Evolutionary conservation across 2,888 invertebrate species (phyloP), one percentile per base, ranked within the genome.

Genomic region (Baronia brevicornis): DNA sequence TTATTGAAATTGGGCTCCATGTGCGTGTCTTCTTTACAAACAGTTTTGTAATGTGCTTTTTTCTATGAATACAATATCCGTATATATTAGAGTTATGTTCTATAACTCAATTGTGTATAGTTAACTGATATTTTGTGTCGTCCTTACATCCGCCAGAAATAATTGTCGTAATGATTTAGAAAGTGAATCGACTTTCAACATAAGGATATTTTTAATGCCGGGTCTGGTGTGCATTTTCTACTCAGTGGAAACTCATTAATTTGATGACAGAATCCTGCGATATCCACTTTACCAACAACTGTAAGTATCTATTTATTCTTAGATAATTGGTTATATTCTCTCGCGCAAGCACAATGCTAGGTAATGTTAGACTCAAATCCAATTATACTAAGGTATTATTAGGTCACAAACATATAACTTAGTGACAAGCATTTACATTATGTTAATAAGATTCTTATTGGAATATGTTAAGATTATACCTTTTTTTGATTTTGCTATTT

Each of bases 321-420:
- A 12, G 12, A 7, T 21, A 20, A 27, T 36, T 31, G 8, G 12
- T 27, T n/a, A 11, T 29, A 22, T 12, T 18, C 5, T 21, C n/a
- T 6, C 15, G 7, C 20, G 3, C 3, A 14, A n/a, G n/a, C n/a
- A n/a, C n/a, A n/a, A n/a, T n/a, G 6, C 13, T 4, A 21, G 15
- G 22, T 27, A 23, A 11, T 36, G 18, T 36, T 31, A 21, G n/a
- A n/a, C n/a, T n/a, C n/a, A n/a, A 36, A 36, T 36, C 36, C 22
- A 36, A 36, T 36, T 36, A 36, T 19, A 31, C 18, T 1, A 6
- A 7, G 27, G 36, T 31, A 20, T 35, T 35, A 11, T 28, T 6
- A 11, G 27, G n/a, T n/a, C n/a, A n/a, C n/a, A n/a, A n/a, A 36
- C 23, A 10, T 27, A 18, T 14, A 22, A 26, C 12, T 15, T 21